Evolutionary conservation across 2,113 vertebrate genomes (phyloP), one percentile per base, ranked within the genome.

Genomic region (Nothobranchius furzeri): DNA sequence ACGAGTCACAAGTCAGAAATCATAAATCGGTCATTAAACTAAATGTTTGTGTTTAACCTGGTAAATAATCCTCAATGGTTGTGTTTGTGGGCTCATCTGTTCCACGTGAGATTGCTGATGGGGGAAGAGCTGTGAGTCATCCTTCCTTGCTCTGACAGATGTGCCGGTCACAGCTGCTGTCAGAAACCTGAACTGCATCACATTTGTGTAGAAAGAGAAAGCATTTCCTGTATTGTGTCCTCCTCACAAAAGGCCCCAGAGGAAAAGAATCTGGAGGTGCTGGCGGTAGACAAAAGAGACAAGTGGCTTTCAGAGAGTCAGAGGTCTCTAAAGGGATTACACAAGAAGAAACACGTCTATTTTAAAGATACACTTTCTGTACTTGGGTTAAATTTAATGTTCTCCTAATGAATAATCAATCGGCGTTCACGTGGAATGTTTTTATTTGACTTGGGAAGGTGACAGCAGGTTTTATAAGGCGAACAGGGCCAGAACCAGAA

Each of bases 151-250:
- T 64, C 57, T 56, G 49, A 55, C 67, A 80, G 64, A 61, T 35
- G 11, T 36, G 40, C 52, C 64, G 66, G 49, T 51, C 25, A 40
- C 1, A 2, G 24, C 61, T 70, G 20, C 15, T 40, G 59, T 66
- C 61, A 56, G 17, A 77, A 70, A 49, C 56, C 30, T 60, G 75
- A 82, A 60, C 56, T 64, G 62, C 75, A 82, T 89, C 79, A 75
- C 64, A 71, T 91, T 87, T 87, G 63, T 60, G 69, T 84, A 82
- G 76, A 61, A 82, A 58, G 30, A 60, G 12, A 54, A 58, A 77
- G 75, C 83, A 3, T 4, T 89, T 90, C 78, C 89, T 88, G 83
- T 75, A 70, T 76, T 12, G 42, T 12, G 13, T 60, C 57, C 75
- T 15, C 0, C 57, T 73, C 46, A 79, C 70, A 74, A 78, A 84